phyloP scores from a whole-genome alignment of 2,888 invertebrate genomes.

The Oscheius sp. region DNA sequence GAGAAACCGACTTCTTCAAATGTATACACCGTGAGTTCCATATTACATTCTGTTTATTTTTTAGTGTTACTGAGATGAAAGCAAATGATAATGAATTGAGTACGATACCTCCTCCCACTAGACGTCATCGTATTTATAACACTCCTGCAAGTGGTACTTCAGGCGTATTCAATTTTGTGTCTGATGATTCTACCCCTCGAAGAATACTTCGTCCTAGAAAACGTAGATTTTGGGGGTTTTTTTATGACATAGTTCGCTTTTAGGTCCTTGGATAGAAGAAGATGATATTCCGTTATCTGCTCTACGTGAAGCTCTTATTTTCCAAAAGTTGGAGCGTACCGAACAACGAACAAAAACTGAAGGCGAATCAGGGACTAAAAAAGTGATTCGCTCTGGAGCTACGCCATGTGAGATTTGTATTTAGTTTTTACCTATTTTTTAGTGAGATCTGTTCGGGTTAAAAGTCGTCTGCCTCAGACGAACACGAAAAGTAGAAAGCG shows the following conservation, averaged over 20 bases:
- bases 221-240: neutral
- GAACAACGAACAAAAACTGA: neutral
- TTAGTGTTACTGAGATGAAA: neutral
- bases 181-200: slow-evolving; percentile 4
- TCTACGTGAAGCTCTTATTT: neutral
- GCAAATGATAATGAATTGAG: neutral
- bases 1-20: neutral
- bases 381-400: too few relatives aligned
- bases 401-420: too few relatives aligned
- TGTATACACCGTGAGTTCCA: neutral
- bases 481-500: too few relatives aligned
- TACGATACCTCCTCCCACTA: neutral
- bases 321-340: neutral
- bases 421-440: too few relatives aligned
- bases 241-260: neutral
- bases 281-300: slow-evolving; percentile 1
- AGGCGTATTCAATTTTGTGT: too few relatives aligned
- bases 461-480: too few relatives aligned
- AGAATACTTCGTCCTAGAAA: slow-evolving; percentile 7
- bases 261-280: slow-evolving; percentile 7
- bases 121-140: neutral
- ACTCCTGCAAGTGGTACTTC: neutral
- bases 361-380: too few relatives aligned
- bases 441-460: too few relatives aligned
- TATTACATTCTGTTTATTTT: neutral